Base-by-base conservation (phyloP, 2,113 vertebrate genomes). In the Scomber colias region DNA sequence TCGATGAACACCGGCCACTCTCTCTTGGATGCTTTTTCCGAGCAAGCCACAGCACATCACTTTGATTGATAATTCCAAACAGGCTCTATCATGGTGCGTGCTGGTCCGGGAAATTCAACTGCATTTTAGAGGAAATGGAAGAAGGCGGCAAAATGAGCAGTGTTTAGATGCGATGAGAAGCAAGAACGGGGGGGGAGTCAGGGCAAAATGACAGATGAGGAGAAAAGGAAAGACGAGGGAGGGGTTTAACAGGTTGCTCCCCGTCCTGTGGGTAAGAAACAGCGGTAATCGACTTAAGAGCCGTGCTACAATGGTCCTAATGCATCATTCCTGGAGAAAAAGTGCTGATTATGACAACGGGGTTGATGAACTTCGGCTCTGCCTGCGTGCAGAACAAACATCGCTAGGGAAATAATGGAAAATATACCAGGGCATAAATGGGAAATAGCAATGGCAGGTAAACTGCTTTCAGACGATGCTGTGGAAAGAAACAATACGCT, bases 261-360 rank as follows among this genome's bases (percentile, higher is more conserved):
- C 24, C 57, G 4, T 77, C 64, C 66, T 70, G 75, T 79, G 83
- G 91, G 86, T 85, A 77, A 77, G 71, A 79, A 84, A 77, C 69
- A 30, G 73, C 13, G 51, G 83, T 84, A 88, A 87, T 78, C 64
- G 81, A 84, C 78, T 57, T 61, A 49, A 51, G 49, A 40, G 75
- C 60, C 17, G 56, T 5, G 45, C 67, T 64, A 19, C 55, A 54
- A 79, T 73, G 65, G 75, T 82, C 61, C 63, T 83, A 85, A 83
- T 78, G 80, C 70, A 13, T 31, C 46, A 54, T 76, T 84, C 49
- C 81, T 40, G 27, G 31, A 71, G 75, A 63, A 79, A 89, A 84
- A 85, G 83, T 75, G 93, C 88, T 88, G 88, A 94, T 83, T 82
- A 89, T 84, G 86, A 90, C 79, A 75, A 48, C 9, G 48, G 71